phyloP scores from a whole-genome alignment of 2,888 invertebrate species.

The Dicyrtomina minuta region DNA sequence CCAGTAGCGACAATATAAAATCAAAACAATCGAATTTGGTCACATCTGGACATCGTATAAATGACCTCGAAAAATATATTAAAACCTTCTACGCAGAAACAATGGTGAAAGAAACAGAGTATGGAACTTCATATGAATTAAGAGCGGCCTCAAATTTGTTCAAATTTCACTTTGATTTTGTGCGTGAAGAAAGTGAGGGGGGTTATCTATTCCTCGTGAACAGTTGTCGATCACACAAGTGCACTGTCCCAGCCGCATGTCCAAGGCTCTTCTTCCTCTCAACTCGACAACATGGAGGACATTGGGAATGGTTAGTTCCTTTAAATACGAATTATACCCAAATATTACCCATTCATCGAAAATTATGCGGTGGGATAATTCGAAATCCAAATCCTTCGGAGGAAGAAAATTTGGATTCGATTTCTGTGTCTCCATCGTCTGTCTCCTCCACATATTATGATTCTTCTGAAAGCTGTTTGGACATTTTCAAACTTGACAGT shows the following conservation, averaged over 20 bases:
- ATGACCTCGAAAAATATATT: neutral
- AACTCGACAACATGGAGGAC: neutral
- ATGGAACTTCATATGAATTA: neutral
- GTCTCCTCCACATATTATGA: neutral
- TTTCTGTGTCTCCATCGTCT: neutral
- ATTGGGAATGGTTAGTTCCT: constrained; percentile 6
- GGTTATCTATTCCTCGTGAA: neutral
- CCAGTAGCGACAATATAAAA: no score
- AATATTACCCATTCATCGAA: neutral
- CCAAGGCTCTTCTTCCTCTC: neutral
- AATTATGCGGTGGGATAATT: neutral
- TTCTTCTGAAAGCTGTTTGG: neutral
- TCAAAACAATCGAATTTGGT: no score
- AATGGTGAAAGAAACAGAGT: neutral
- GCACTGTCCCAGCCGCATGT: neutral
- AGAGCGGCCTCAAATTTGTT: neutral
- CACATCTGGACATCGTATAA: no score
- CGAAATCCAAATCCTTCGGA: neutral
- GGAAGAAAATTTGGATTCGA: neutral
- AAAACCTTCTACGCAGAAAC: neutral
- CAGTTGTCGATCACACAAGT: neutral
- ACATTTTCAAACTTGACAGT: neutral
- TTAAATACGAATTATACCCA: neutral
- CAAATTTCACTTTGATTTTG: constrained; percentile 15
- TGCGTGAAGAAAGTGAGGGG: neutral